Conservation (phyloP, 2,888 invertebrate species). For the Iselma pallidipennis region DNA sequence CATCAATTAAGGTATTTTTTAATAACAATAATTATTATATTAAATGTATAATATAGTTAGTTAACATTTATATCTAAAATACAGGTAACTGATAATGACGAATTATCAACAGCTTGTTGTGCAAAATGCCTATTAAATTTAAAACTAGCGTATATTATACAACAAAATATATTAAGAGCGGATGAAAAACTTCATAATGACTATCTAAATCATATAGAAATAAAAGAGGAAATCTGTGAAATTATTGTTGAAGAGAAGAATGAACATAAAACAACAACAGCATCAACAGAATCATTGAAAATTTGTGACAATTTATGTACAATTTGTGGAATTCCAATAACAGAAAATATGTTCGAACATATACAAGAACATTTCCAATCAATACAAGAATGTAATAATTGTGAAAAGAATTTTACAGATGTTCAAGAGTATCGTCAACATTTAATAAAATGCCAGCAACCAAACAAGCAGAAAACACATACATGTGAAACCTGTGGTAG, state of each 20-base stretch:
- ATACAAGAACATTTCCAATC: too few species aligned
- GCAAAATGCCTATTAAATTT: constrained; percentile 37
- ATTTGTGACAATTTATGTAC: background rate
- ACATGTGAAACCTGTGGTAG: too few species aligned
- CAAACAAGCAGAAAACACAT: background rate
- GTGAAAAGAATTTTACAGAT: constrained; percentile 3
- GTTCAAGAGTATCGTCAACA: constrained; percentile 1
- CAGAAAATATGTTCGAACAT: constrained; percentile 1
- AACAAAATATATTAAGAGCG: constrained; percentile 34
- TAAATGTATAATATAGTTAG: too few species aligned
- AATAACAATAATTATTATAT: too few species aligned
- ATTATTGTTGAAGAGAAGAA: background rate
- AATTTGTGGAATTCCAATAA: constrained; percentile 3
- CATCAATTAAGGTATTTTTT: constrained; percentile 41
- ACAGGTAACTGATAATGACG: constrained; percentile 7
- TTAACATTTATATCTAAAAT: too few species aligned
- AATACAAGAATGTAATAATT: too few species aligned
- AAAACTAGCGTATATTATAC: constrained; percentile 36
- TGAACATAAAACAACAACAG: background rate
- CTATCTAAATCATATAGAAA: background rate
- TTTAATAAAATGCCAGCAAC: background rate
- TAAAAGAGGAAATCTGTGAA: background rate
- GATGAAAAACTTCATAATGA: constrained; percentile 25
- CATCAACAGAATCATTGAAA: background rate
- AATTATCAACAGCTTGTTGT: constrained; percentile 29